Conservation (phyloP, 2,888 invertebrate genomes). For the Nowickia ferox region DNA sequence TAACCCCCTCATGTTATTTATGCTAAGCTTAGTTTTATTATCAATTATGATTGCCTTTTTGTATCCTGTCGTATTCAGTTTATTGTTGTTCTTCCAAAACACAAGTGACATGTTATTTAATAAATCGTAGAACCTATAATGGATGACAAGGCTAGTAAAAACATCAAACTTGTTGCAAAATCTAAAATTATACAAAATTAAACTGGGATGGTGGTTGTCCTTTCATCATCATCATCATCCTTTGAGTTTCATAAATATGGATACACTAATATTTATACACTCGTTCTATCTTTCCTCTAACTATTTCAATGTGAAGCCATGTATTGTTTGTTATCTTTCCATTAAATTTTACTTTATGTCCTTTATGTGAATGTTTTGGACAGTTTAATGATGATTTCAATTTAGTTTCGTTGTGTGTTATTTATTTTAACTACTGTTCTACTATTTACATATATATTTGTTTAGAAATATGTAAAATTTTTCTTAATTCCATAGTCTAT, state of each 20-base stretch:
- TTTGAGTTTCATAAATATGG: not conserved
- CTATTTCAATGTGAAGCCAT: not conserved
- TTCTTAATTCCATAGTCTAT: constrained; percentile 2
- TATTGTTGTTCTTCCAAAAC: too few species aligned
- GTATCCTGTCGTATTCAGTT: too few species aligned
- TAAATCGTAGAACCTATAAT: too few species aligned
- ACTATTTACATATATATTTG: not conserved
- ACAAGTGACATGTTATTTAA: too few species aligned
- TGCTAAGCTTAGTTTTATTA: too few species aligned
- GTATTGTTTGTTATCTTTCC: not conserved
- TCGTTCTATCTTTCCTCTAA: not conserved
- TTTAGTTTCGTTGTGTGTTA: not conserved
- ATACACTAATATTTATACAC: not conserved
- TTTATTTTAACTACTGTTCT: not conserved
- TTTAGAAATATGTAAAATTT: not conserved
- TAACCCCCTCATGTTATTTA: too few species aligned
- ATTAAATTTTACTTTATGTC: constrained; percentile 11
- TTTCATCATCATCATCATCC: not conserved
- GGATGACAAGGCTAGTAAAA: not conserved
- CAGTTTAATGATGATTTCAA: constrained; percentile 49
- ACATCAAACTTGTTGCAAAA: not conserved
- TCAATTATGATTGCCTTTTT: too few species aligned
- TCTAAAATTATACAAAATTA: not conserved
- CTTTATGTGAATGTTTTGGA: constrained; percentile 33
- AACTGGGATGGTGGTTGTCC: not conserved